Evolutionary conservation across 2,113 vertebrate species (phyloP), one percentile per base, ranked within the genome.

Genomic region (Gopherus flavomarginatus): DNA sequence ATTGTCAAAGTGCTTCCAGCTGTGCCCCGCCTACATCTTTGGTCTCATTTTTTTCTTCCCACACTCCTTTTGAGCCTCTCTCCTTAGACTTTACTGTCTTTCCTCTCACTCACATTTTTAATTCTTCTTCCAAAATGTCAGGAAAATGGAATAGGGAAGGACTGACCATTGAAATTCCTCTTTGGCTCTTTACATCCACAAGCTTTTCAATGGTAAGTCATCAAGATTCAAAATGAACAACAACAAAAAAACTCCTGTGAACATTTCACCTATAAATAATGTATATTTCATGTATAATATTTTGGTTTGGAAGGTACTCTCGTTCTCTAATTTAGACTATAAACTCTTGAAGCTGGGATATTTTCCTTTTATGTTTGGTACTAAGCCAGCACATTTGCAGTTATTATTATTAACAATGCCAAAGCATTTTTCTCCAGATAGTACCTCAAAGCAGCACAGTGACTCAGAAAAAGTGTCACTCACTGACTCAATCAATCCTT

Each of bases 121-220:
- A 35, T n/a, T 90, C 50, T 92, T 90, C 29, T 53, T 44, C 6
- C 85, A 95, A 85, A 57, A n/a, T 5, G 81, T 53, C 47, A 86
- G 26, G 27, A 47, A 78, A 78, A 27, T 14, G 24, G 44, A 78
- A 17, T 12, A 78, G 42, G 26, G 24, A 2, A 78, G 26, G 27
- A 79, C 69, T 35, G 13, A 1, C 47, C 4, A 42, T 42, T 50
- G 85, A 5, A 27, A 6, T 56, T 94, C 85, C 47, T 54, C 69
- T 5, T 49, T 1, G 35, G 5, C 26, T 65, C 0, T 35, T 57
- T 82, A 86, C 8, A 26, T 86, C 81, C 44, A 81, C 5, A 75
- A 85, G 77, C 47, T 1, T 8, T 69, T 21, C 65, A 69, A 21
- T 69, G 17, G 5, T 13, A 77, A 77, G 11, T 44, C 42, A 44